These are phyloP conservation scores for Perdix hodgsoniae DNA, from an alignment of 2,797 vertebrate species.

Conservation along the genomic window DNA sequence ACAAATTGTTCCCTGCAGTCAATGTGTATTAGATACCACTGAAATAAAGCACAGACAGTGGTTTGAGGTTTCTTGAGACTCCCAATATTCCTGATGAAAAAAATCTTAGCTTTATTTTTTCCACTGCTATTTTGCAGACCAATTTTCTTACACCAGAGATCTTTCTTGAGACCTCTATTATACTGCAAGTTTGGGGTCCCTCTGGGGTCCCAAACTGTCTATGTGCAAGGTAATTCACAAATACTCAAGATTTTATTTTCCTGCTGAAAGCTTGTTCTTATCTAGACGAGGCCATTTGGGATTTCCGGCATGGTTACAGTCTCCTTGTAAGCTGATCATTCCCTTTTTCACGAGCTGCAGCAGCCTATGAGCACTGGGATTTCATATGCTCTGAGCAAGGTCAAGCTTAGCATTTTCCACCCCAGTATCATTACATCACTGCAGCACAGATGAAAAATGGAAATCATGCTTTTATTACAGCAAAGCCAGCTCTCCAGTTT, in stretches of 20 bases:
- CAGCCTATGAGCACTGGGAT: background rate
- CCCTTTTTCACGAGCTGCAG: background rate
- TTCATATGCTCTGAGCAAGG: background rate
- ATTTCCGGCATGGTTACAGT: background rate
- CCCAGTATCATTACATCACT: background rate
- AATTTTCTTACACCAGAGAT: background rate
- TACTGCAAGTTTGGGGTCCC: background rate
- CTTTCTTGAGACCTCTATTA: background rate
- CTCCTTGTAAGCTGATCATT: background rate
- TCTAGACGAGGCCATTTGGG: background rate
- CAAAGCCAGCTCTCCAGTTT: background rate
- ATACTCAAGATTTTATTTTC: background rate
- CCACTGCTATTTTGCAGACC: background rate
- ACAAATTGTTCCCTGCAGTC: background rate
- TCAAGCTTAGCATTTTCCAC: background rate
- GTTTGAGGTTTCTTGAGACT: slow-evolving; percentile 30
- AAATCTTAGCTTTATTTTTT: background rate
- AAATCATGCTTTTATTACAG: background rate
- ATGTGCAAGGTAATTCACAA: background rate
- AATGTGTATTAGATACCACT: background rate
- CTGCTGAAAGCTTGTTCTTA: background rate
- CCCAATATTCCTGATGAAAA: background rate
- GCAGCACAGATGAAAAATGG: background rate
- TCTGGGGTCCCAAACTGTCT: background rate
- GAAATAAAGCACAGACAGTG: background rate